Base-by-base conservation (phyloP, 2,797 vertebrate genomes). In the Melanotaenia pygmaea region DNA sequence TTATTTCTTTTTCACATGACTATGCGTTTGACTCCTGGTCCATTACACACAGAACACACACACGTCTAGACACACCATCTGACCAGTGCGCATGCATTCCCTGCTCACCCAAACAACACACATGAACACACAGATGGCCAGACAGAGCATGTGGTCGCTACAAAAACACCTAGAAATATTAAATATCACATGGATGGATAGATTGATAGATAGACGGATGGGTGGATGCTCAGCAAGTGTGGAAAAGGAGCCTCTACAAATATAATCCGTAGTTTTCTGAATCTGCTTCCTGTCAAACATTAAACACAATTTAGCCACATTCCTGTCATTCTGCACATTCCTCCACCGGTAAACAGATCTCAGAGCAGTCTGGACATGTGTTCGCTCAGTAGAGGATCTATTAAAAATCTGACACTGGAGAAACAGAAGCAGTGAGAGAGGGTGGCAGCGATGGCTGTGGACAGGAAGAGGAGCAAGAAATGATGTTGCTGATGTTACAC, bases 41-140 rank as follows among this genome's bases (percentile, higher is more conserved):
- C 47, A 72, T 80, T 63, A 32, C 64, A 57, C 61, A 38, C 64
- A 53, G 47, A 72, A 74, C 59, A 53, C 56, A 68, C 54, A 72
- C 63, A 67, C n/a, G 85, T 88, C 82, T 85, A 88, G 87, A 88
- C 88, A 61, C 74, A 82, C 88, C 89, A 87, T 89, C 85, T 88
- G 86, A 88, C 72, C 70, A 5, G 65, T 40, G 34, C 60, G 66
- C 70, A 71, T 65, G 68, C 63, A 72, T 62, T 70, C 69, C 66
- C 54, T 37, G 18, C 28, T 57, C 59, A 64, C 72, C 58, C 53
- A 62, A 50, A 58, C 56, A 70, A 67, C 43, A 72, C 62, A 54
- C 71, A 73, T 65, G 51, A 75, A 77, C 77, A 72, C 59, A 59
- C 82, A 88, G 77, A 87, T 72, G 82, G 78, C 65, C 63, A 70